Evolutionary conservation across 2,113 vertebrate species (phyloP).

Genomic region (Pachyramphus minor): DNA sequence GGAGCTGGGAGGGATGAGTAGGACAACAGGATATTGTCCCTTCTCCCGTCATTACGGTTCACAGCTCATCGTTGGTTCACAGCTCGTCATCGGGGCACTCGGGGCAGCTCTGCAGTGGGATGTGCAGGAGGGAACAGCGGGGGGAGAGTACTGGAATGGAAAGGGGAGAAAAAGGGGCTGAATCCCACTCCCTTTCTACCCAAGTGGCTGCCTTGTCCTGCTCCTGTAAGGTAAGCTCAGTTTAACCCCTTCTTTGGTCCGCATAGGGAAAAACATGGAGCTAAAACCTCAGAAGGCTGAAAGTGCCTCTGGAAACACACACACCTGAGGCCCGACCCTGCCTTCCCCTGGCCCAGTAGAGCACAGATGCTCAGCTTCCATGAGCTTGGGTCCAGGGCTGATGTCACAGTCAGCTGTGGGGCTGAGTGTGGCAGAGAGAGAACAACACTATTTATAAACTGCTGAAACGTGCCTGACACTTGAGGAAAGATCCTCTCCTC

Average conservation of each 20-base stretch:
- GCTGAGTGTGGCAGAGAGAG: fast-evolving
- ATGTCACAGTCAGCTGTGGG: fast-evolving
- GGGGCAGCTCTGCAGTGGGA: background rate
- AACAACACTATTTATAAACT: background rate
- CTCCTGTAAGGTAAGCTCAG: background rate
- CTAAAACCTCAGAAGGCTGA: background rate
- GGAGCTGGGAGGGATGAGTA: background rate
- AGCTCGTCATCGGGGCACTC: fast-evolving
- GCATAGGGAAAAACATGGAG: fast-evolving
- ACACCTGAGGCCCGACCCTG: background rate
- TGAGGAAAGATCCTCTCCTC: background rate
- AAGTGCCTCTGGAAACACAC: background rate
- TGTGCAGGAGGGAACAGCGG: background rate
- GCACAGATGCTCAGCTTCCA: background rate
- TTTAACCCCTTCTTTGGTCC: background rate
- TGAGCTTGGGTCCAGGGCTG: background rate
- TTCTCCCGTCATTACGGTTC: background rate
- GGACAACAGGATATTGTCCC: background rate
- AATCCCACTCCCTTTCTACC: background rate
- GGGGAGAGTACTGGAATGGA: background rate
- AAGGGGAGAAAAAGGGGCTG: background rate
- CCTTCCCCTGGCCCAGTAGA: background rate
- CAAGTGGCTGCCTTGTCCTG: background rate
- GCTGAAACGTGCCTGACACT: background rate
- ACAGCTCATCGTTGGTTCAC: background rate